Evolutionary conservation across 2,888 invertebrate species (phyloP), one percentile per base, ranked within the genome.

Genomic region (Andricus curvator): DNA sequence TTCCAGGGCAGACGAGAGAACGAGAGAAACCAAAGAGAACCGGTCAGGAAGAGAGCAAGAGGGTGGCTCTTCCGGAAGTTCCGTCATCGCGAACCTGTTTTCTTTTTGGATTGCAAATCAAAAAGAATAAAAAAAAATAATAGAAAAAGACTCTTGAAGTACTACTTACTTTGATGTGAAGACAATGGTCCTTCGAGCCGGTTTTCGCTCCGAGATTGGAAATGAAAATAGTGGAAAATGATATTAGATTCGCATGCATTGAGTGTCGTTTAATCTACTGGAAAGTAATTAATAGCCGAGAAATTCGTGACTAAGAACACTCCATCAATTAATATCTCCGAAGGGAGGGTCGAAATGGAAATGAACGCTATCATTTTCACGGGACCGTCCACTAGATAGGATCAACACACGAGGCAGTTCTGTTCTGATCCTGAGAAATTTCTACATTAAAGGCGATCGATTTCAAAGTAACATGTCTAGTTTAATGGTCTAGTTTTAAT

Each of bases 1-100:
- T 82, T 81, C 83, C 83, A 84, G 84, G 85, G 84, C 84, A 78
- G 80, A 82, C 82, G 79, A 81, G 81, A 83, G 86, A 85, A 83
- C 82, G 81, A 51, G 70, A 70, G 74, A 51, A 74, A 56, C 51
- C 74, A 56, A 76, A 80, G 81, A 82, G 83, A 85, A 85, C 84
- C 85, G 85, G 85, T 84, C 83, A 79, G 62, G 62, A 62, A 25
- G 80, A 79, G 78, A 76, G 80, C 78, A 20, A 79, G 84, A 81
- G 82, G 82, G 84, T 83, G 84, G 56, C 51, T 74, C 56, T 48
- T 74, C n/a, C 56, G 56, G 74, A 74, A 51, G 74, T 74, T 74
- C 62, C 22, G n/a, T 22, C 33, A 74, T 74, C 74, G 29, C n/a
- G 51, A 74, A 74, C 51, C 56, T 20, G 56, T 74, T 74, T 33